Base-by-base conservation (phyloP, 2,797 vertebrate genomes). In the Melopsittacus undulatus region DNA sequence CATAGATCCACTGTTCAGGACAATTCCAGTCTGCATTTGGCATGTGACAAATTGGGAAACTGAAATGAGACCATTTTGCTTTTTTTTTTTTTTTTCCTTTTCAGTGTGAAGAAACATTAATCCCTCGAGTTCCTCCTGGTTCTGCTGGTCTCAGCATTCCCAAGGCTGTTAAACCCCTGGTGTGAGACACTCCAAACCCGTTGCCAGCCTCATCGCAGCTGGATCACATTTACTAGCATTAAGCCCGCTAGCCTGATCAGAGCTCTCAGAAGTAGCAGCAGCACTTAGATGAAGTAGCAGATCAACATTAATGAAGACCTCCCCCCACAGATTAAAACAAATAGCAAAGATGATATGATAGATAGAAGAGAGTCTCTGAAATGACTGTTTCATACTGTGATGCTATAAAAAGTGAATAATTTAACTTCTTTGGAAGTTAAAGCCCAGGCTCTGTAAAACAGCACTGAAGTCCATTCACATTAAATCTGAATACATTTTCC, bases 361-460 rank as follows among this genome's bases (percentile, higher is more conserved):
- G 75, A 82, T 67, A 75, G 89, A 80, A 87, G 46, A 81, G 72
- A 92, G 62, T 64, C 93, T 85, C 62, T 38, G 48, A 96, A 95
- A 95, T 76, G 0, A 72, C 70, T 94, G 42, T 92, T 95, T 92
- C 62, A 87, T 82, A 67, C 73, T 45, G 52, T 2, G 4, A 45
- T 23, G 74, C 72, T 83, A 83, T 82, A 69, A 93, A 86, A 90
- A 95, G 63, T 90, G 73, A 96, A 61, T 94, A 93, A 97, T 96
- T 94, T 82, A 95, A 93, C 87, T 93, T 74, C 89, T 94, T 87
- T 93, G 75, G 57, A 90, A 95, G 61, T 79, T 77, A 92, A 94
- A 96, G 43, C 49, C 57, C 4, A 4, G 73, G 36, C 79, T 80
- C 83, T 85, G 52, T 11, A 87, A 94, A 95, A 42, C 14, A 90